These are phyloP conservation scores for Streptopelia turtur DNA, from an alignment of 2,797 vertebrate species.

Conservation along the genomic window DNA sequence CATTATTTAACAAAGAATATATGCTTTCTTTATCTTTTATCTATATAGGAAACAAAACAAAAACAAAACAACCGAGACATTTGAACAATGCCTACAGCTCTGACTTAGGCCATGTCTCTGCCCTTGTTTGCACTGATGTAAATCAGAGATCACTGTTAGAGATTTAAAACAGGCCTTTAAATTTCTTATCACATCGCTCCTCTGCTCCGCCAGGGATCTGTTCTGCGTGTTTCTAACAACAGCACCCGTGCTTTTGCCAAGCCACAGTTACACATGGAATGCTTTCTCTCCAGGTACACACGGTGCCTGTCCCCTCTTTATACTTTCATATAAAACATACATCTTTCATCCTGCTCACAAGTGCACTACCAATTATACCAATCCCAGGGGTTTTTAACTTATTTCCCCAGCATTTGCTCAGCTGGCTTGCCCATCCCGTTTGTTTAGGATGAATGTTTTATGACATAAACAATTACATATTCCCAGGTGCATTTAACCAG, in stretches of 20 bases:
- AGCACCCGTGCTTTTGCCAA: constrained; percentile 46
- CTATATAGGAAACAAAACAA: constrained; percentile 69
- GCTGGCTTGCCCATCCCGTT: constrained; percentile 36
- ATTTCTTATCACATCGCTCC: constrained; percentile 62
- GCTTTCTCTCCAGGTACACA: constrained; percentile 3
- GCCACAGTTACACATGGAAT: constrained; percentile 55
- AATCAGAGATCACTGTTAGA: constrained; percentile 63
- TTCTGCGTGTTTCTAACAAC: constrained; percentile 52
- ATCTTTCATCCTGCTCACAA: constrained; percentile 22
- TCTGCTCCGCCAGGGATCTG: constrained; percentile 42
- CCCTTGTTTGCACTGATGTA: constrained; percentile 69
- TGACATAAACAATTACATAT: constrained; percentile 62
- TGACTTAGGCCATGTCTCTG: constrained; percentile 52
- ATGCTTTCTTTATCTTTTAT: constrained; percentile 64
- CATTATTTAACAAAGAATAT: constrained; percentile 59
- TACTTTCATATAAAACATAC: background rate
- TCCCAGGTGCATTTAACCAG: constrained; percentile 72
- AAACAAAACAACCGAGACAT: constrained; percentile 45
- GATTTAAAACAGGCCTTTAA: constrained; percentile 54
- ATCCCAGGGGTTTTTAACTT: constrained; percentile 32
- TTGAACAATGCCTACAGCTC: constrained; percentile 63
- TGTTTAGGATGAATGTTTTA: constrained; percentile 65
- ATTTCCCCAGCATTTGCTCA: constrained; percentile 48
- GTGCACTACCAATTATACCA: constrained; percentile 16
- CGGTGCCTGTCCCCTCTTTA: background rate